A percentile compares a stretch with the other conserved stretches of the same genome.
Evolutionary conservation across 2,888 invertebrate species (phyloP).

Genomic region (Oegoconia quadripuncta): DNA sequence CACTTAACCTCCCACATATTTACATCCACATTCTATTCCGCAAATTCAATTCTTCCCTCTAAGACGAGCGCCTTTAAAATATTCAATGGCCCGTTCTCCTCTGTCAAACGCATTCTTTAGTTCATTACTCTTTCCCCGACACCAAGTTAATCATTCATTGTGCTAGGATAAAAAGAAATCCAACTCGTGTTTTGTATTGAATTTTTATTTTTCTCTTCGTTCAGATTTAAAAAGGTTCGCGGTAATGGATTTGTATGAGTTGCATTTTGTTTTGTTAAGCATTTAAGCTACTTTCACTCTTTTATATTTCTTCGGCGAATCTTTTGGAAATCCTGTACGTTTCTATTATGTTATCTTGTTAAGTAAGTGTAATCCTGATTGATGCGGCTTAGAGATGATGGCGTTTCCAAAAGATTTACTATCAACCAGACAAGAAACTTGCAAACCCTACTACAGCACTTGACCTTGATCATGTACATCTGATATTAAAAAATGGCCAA

Average conservation of each 20-base stretch:
- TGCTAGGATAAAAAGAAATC: conserved; percentile 42
- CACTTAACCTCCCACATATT: too few relatives aligned
- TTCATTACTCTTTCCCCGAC: conserved; percentile 64
- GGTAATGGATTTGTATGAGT: conserved; percentile 37
- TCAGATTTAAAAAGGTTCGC: conserved; percentile 24
- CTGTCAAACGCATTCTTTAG: conserved; percentile 65
- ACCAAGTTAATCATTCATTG: conserved; percentile 66
- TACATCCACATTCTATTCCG: background rate
- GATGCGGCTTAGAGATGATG: too few relatives aligned
- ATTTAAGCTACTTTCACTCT: too few relatives aligned
- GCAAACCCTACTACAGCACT: too few relatives aligned
- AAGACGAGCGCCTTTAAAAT: conserved; percentile 49
- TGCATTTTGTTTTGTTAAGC: conserved; percentile 33
- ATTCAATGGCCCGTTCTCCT: conserved; percentile 53
- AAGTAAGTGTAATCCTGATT: too few relatives aligned
- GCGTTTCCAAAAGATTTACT: too few relatives aligned
- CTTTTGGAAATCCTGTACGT: too few relatives aligned
- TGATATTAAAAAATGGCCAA: too few relatives aligned
- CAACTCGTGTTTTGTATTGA: conserved; percentile 47
- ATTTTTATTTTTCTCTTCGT: conserved; percentile 33
- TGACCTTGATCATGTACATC: too few relatives aligned
- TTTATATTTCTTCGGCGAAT: too few relatives aligned
- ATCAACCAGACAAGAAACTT: too few relatives aligned
- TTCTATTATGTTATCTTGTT: too few relatives aligned
- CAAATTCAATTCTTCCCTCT: conserved; percentile 1